Base-by-base conservation (phyloP, 2,888 invertebrate genomes). In the Tipula lateralis region DNA sequence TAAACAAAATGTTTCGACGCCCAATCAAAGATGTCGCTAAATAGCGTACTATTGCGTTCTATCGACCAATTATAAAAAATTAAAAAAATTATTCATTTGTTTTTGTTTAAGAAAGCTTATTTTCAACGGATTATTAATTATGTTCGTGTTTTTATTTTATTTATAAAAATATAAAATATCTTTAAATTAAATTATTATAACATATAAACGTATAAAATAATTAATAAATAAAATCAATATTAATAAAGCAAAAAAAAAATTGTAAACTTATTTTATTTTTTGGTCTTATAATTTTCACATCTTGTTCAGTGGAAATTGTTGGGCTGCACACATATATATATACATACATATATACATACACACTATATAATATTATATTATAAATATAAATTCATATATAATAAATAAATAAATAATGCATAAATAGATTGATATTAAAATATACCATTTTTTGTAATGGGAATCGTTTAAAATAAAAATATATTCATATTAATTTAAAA, bases 151-250 rank as follows among this genome's bases (percentile, higher is more conserved):
- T 66, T 9, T 24, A 7, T 34, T 34, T 36, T n/a, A n/a, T n/a
- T n/a, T 36, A 36, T 6, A 36, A 36, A 36, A 36, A 36, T 36
- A 44, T 44, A n/a, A 44, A 39, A 44, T n/a, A 44, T 44, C n/a
- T n/a, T 44, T 44, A 44, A 13, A 44, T 44, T 44, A 44, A 19
- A 50, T 50, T 50, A 50, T 50, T 50, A 32, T 19, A 50, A 50
- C 13, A 50, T 50, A 50, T 50, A 66, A 66, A 66, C 66, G 66
- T 66, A n/a, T n/a, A 66, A 66, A 66, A 66, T 66, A 44, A 44
- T 44, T 36, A 36, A 32, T 36, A 9, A n/a, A 44, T 44, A n/a
- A 44, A 44, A 44, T 44, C 12, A 36, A 32, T 32, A 32, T 32
- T 32, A 32, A 32, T 32, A 32, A n/a, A n/a, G n/a, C n/a, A n/a